Percentiles rank a stretch among this genome's conserved stretches.
These are phyloP conservation scores for Acanthopagrus latus DNA, from an alignment of 2,797 vertebrate genomes.

Conservation along the genomic window DNA sequence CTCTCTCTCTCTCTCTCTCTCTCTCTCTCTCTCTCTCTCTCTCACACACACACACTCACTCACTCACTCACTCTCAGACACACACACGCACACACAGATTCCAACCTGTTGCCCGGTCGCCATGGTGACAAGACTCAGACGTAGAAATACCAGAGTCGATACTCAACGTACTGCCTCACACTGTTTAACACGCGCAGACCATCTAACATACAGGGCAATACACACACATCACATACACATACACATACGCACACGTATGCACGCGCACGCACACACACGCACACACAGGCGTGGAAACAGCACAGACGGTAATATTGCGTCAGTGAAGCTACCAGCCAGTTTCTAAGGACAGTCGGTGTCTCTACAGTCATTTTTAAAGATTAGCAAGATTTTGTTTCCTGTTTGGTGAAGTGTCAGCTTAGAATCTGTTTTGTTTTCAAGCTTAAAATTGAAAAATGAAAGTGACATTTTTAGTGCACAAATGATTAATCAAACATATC, in stretches of 20 bases:
- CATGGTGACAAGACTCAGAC: conserved; percentile 70
- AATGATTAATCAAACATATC: neutral
- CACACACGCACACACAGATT: conserved; percentile 61
- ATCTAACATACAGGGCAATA: conserved; percentile 13
- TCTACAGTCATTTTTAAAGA: neutral
- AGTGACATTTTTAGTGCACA: neutral
- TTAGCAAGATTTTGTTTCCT: neutral
- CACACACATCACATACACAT: neutral
- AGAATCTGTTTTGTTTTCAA: neutral
- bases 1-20: too few species aligned
- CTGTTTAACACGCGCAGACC: conserved; percentile 27
- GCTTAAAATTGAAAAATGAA: neutral
- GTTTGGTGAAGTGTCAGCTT: neutral
- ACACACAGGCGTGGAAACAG: neutral
- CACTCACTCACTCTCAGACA: conserved; percentile 65
- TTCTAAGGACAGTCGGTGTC: neutral
- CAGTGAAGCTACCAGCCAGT: conserved; percentile 6
- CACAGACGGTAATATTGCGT: conserved; percentile 36
- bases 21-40: conserved; percentile 67
- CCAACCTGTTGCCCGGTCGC: conserved; percentile 76
- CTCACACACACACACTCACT: conserved; percentile 35
- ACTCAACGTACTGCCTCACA: conserved; percentile 42
- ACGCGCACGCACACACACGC: neutral
- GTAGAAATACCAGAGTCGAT: conserved; percentile 49
- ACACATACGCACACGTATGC: neutral